Conservation (phyloP, 2,888 invertebrate genomes). For the Acronicta psi region DNA sequence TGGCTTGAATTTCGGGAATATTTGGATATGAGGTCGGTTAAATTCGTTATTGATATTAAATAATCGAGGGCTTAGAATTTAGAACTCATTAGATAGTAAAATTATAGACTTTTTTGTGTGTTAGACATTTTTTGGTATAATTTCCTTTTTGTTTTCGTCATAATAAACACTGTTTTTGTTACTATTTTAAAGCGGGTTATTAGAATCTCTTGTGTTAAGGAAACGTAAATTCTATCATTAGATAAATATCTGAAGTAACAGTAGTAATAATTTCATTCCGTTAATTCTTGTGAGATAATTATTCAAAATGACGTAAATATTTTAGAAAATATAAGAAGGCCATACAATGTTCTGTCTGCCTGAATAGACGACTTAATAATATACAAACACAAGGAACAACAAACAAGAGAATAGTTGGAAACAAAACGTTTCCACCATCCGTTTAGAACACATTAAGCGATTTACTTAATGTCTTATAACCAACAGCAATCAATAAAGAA, state of each 20-base stretch:
- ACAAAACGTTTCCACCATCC: conserved; percentile 81
- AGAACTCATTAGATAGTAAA: no score
- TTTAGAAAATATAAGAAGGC: conserved; percentile 9
- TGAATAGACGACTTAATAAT: conserved; percentile 53
- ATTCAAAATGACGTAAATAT: background rate
- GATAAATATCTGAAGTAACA: no score
- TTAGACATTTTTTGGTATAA: no score
- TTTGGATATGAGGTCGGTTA: conserved; percentile 45
- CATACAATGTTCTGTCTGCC: conserved; percentile 19
- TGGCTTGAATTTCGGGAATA: conserved; percentile 40
- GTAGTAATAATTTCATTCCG: no score
- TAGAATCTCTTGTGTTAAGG: no score
- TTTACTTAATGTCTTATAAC: conserved; percentile 78
- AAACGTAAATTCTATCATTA: no score
- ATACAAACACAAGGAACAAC: conserved; percentile 58
- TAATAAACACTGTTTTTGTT: no score
- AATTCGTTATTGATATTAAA: conserved; percentile 9
- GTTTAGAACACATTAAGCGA: conserved; percentile 84
- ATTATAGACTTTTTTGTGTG: no score
- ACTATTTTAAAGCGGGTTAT: no score
- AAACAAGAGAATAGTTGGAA: conserved; percentile 63
- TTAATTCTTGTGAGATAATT: background rate
- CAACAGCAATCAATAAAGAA: conserved; percentile 55
- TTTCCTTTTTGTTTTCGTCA: no score
- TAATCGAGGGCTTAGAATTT: background rate